Percentiles rank a stretch among this genome's conserved stretches.
Evolutionary conservation across 2,113 vertebrate species (phyloP).

Genomic region (Cyanocitta stelleri): DNA sequence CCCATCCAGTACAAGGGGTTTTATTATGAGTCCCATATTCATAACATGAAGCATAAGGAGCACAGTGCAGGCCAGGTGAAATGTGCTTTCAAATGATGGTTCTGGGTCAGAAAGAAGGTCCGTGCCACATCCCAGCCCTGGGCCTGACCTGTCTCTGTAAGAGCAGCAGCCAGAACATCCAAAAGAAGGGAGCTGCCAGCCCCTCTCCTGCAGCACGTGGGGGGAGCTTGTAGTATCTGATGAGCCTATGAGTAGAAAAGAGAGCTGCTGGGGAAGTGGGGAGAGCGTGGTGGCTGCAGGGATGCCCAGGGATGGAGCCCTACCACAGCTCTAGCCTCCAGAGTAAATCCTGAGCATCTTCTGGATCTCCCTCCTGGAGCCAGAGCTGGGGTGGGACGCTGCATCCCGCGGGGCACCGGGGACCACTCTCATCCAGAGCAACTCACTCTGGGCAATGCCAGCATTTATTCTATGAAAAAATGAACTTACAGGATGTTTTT

Average conservation of each 20-base stretch:
- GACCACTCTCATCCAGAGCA: background rate
- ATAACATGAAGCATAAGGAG: background rate
- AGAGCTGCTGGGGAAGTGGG: background rate
- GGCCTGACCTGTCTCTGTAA: slow-evolving; percentile 21
- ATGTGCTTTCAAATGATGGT: background rate
- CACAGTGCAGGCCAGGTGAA: slow-evolving; percentile 12
- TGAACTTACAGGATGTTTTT: background rate
- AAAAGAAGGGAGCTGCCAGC: background rate
- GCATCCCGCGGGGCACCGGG: background rate
- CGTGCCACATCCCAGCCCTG: background rate
- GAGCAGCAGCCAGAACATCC: slow-evolving; percentile 20
- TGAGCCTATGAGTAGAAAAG: background rate
- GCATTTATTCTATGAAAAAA: background rate
- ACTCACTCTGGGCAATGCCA: accelerated
- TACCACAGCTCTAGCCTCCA: background rate
- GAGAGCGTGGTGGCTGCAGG: background rate
- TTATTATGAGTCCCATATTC: background rate
- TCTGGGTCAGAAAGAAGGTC: slow-evolving; percentile 7
- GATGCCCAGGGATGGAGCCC: background rate
- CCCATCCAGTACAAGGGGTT: background rate
- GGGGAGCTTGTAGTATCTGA: background rate
- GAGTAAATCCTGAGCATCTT: background rate
- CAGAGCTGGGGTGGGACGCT: background rate
- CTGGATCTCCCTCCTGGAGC: background rate
- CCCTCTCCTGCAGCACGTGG: background rate